Evolutionary conservation across 2,797 vertebrate genomes (phyloP), one percentile per base, ranked within the genome.

Genomic region (Cirrhinus molitorella): DNA sequence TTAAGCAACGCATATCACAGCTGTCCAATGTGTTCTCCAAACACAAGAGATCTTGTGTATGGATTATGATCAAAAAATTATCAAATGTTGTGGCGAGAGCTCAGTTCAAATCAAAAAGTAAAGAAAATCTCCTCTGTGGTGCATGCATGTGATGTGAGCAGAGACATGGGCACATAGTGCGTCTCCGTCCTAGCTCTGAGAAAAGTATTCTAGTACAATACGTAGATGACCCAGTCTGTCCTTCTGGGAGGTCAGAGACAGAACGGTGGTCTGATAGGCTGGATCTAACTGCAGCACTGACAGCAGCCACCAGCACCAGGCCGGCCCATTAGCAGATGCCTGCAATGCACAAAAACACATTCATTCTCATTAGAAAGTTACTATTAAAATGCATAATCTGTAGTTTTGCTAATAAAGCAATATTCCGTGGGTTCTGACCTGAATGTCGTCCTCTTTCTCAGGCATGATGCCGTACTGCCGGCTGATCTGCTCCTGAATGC

Each of bases 261-360:
- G 91, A 74, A 98, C 92, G 1, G 87, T 95, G 86, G 96, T 96
- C 89, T 98, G 96, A 90, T 95, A 96, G 81, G 94, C 92, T 0
- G 96, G 94, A 78, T 98, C 97, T 72, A 98, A 93, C 85, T 96
- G 96, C 75, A 98, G 94, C 53, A 96, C 93, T 21, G 97, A 97
- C 75, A 97, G 91, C 82, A 98, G 94, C 97, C 97, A 98, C 97
- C 97, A 98, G 90, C 96, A 97, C 97, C 97, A 98, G 0, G 89
- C 90, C 0, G 97, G 97, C 77, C 97, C 97, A 0, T 97, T 95
- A 45, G 93, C 89, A 0, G 88, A 96, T 23, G 93, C 96, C 97
- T 98, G 86, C 3, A 61, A 85, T 2, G 68, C 59, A 53, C 34
- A 89, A n/a, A 89, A 31, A 81, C 21, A 73, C 75, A 81, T 57